Conservation (phyloP, 1,140 invertebrate genomes). For the Formica exsecta region DNA sequence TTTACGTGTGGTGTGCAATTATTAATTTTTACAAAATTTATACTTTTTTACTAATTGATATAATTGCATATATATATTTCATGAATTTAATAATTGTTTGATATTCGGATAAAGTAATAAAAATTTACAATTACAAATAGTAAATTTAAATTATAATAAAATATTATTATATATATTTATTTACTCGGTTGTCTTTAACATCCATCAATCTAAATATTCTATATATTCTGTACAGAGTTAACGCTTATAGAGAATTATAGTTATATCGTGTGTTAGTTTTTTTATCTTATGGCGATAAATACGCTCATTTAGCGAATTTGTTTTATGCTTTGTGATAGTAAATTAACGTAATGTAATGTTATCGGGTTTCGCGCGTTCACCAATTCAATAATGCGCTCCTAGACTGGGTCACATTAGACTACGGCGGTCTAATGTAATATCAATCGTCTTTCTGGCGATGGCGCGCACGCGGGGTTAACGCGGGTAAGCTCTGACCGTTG, state of each 20-base stretch:
- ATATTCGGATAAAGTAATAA: constrained; percentile 1
- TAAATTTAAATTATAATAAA: not conserved
- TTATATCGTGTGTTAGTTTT: not conserved
- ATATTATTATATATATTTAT: not conserved
- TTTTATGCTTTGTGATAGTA: constrained; percentile 35
- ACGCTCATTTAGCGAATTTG: not conserved
- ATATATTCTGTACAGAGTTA: not conserved
- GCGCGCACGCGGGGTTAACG: constrained; percentile 75
- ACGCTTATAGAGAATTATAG: not conserved
- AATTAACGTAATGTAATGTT: constrained; percentile 62
- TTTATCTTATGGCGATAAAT: constrained; percentile 7
- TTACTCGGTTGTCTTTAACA: not conserved
- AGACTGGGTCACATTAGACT: constrained; percentile 73
- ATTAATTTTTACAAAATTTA: constrained; percentile 29
- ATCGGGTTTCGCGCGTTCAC: constrained; percentile 43
- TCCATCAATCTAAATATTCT: not conserved
- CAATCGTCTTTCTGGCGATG: constrained; percentile 77
- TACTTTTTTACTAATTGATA: not conserved
- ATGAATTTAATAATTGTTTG: not conserved
- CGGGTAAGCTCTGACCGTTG: constrained; percentile 79
- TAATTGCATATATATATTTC: not conserved
- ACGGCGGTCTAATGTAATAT: constrained; percentile 72
- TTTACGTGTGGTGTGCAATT: constrained; percentile 19
- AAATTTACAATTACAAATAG: not conserved
- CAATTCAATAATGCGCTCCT: constrained; percentile 70